Conservation (phyloP, 2,113 vertebrate species). For the Formicarius rufipectus region DNA sequence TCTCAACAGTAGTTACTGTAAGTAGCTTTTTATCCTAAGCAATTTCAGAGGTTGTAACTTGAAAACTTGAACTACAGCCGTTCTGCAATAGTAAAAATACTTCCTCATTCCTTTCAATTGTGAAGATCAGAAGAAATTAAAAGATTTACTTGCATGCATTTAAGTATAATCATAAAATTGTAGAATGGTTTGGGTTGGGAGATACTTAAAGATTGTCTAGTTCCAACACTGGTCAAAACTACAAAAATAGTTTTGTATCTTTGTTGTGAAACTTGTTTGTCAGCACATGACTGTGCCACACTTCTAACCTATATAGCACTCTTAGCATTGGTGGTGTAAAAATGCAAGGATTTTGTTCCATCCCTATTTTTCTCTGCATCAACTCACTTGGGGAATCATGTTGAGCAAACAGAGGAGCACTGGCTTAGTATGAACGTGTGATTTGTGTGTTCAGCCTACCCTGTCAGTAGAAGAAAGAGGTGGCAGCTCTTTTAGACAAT, state of each 20-base stretch:
- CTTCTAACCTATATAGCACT: neutral
- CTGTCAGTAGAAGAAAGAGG: neutral
- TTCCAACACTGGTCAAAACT: neutral
- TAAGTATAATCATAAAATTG: neutral
- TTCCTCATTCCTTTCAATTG: neutral
- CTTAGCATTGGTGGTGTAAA: neutral
- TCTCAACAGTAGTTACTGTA: conserved; percentile 70
- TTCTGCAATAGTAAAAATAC: neutral
- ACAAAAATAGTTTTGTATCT: neutral
- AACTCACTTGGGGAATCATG: neutral
- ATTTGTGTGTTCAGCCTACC: neutral
- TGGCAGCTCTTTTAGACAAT: neutral
- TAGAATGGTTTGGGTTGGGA: neutral
- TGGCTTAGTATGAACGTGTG: neutral
- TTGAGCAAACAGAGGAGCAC: neutral
- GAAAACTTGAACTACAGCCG: neutral
- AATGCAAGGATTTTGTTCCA: neutral
- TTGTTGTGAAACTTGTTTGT: neutral
- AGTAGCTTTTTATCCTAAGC: conserved; percentile 17
- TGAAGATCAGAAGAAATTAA: neutral
- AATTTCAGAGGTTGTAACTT: neutral
- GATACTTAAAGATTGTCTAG: neutral
- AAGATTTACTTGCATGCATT: neutral
- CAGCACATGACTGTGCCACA: neutral
- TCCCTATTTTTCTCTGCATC: neutral